phyloP scores from a whole-genome alignment of 2,113 vertebrate species.

The Carettochelys insculpta region DNA sequence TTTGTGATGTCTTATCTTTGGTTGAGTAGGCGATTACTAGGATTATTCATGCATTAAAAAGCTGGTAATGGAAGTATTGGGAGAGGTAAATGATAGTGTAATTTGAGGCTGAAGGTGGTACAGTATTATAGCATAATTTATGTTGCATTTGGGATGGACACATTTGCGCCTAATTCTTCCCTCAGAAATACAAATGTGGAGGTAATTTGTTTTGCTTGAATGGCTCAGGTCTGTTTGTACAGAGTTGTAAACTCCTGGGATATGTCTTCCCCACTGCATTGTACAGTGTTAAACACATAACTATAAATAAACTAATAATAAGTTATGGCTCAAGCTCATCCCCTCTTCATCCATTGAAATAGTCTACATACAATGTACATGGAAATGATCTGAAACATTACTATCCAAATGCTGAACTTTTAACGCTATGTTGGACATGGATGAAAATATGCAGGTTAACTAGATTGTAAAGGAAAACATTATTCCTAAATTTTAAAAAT shows the following conservation, averaged over 20 bases:
- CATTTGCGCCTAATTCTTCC: background rate
- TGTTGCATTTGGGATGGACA: background rate
- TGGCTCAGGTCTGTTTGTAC: background rate
- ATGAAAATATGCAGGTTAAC: background rate
- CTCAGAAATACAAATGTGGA: background rate
- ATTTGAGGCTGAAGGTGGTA: too few species aligned
- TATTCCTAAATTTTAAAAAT: background rate
- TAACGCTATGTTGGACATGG: background rate
- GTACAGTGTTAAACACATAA: background rate
- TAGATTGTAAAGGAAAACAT: background rate
- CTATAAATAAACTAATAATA: background rate
- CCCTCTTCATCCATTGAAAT: background rate
- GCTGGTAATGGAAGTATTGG: background rate
- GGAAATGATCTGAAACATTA: background rate
- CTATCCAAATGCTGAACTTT: background rate
- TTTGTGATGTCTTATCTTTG: background rate
- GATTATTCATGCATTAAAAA: background rate
- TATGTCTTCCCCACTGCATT: background rate
- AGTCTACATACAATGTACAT: background rate
- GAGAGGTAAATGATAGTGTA: background rate
- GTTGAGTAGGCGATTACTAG: background rate
- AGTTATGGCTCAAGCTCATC: background rate
- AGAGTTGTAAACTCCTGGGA: background rate
- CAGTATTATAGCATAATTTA: background rate
- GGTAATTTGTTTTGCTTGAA: background rate